phyloP scores from a whole-genome alignment of 2,888 invertebrate species.

The Lasius platythorax region DNA sequence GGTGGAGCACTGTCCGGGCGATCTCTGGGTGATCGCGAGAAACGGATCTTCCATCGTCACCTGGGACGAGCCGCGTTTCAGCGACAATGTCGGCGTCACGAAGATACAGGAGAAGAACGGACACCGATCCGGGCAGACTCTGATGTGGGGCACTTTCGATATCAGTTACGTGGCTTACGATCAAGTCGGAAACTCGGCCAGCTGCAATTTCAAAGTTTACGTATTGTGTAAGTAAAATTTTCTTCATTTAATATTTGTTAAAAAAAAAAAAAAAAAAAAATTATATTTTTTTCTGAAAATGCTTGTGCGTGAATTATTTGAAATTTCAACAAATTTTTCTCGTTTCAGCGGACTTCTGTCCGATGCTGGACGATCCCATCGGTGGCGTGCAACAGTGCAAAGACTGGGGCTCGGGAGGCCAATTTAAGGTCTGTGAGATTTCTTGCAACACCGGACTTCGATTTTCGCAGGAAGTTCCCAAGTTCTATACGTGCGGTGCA shows the following conservation, averaged over 20 bases:
- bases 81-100: conserved; percentile 94
- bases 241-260: background rate
- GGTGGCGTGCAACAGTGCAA: conserved; percentile 97
- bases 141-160: conserved; percentile 96
- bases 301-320: background rate
- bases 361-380: conserved; percentile 94
- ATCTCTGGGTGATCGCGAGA: conserved; percentile 97
- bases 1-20: conserved; percentile 96
- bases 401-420: conserved; percentile 98
- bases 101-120: conserved; percentile 94
- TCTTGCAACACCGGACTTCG: conserved; percentile 94
- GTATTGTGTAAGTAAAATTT: conserved; percentile 90
- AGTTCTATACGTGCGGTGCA: conserved; percentile 98
- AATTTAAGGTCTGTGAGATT: conserved; percentile 98
- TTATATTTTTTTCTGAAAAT: background rate
- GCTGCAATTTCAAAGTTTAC: conserved; percentile 96
- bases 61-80: conserved; percentile 97
- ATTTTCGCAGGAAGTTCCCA: conserved; percentile 97
- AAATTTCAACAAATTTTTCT: background rate
- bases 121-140: conserved; percentile 94
- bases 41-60: conserved; percentile 96
- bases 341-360: conserved; percentile 95
- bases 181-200: conserved; percentile 96
- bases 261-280: background rate
- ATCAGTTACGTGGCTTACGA: conserved; percentile 98